Percentiles rank a stretch among this genome's conserved stretches.
Conservation (phyloP, 2,888 invertebrate genomes). For the Netelia inedita region DNA sequence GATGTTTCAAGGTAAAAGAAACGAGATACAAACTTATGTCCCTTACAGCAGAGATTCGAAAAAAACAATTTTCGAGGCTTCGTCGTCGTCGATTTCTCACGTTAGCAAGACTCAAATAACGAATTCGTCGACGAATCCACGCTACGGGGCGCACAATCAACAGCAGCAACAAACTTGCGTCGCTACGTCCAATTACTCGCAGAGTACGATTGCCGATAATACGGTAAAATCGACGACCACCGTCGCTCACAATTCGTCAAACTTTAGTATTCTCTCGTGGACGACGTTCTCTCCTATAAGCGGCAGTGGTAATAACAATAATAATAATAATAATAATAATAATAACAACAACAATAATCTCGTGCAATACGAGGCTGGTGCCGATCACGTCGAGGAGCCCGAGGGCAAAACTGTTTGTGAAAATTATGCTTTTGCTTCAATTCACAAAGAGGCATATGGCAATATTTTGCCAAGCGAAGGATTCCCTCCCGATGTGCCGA, state of each 20-base stretch:
- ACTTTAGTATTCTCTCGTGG: constrained; percentile 84
- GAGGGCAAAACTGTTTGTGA: constrained; percentile 80
- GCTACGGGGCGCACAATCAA: constrained; percentile 65
- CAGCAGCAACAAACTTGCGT: constrained; percentile 75
- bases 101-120: constrained; percentile 69
- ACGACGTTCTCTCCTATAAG: constrained; percentile 82
- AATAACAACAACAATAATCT: constrained; percentile 69
- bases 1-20: constrained; percentile 77
- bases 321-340: constrained; percentile 67
- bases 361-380: constrained; percentile 75
- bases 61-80: constrained; percentile 69
- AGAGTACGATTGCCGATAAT: constrained; percentile 76
- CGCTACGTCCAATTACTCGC: constrained; percentile 79
- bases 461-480: constrained; percentile 74
- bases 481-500: constrained; percentile 71
- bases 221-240: constrained; percentile 80
- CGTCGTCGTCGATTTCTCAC: constrained; percentile 62
- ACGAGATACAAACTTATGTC: constrained; percentile 74
- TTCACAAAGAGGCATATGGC: constrained; percentile 78
- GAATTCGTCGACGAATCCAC: constrained; percentile 68
- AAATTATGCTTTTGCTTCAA: constrained; percentile 79
- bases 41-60: constrained; percentile 77
- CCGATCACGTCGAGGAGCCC: constrained; percentile 72
- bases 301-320: constrained; percentile 63
- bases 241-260: constrained; percentile 83